Conservation (phyloP, 2,797 vertebrate genomes). For the Macropodus opercularis region DNA sequence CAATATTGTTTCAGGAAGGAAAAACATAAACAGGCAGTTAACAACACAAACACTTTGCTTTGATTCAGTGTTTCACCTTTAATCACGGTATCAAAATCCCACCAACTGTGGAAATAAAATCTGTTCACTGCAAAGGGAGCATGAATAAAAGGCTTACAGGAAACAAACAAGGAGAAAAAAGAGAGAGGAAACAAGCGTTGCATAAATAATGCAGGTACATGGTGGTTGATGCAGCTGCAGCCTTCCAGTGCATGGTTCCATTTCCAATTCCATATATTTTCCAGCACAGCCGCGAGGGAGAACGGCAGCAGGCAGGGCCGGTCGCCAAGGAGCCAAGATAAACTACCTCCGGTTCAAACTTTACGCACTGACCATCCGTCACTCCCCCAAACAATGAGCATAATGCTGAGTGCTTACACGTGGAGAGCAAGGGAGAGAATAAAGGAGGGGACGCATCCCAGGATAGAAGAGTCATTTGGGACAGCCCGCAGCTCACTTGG, state of each 20-base stretch:
- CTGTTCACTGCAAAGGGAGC: constrained; percentile 7
- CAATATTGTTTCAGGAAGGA: constrained; percentile 1
- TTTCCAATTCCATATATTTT: constrained; percentile 60
- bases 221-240: constrained; percentile 65
- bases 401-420: constrained; percentile 40
- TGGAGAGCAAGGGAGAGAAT: constrained; percentile 1
- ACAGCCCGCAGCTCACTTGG: constrained; percentile 47
- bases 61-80: constrained; percentile 53
- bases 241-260: constrained; percentile 49
- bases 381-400: constrained; percentile 49
- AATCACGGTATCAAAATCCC: constrained; percentile 47
- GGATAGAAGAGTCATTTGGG: constrained; percentile 49
- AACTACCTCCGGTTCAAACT: constrained; percentile 51
- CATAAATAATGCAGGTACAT: constrained; percentile 60
- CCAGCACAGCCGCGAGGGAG: constrained; percentile 41
- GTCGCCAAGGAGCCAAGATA: constrained; percentile 43
- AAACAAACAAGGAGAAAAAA: constrained; percentile 37
- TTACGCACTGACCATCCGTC: constrained; percentile 48
- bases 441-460: constrained; percentile 20
- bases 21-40: constrained; percentile 24
- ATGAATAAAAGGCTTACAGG: constrained; percentile 23
- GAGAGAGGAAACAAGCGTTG: constrained; percentile 38
- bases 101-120: constrained; percentile 26
- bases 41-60: constrained; percentile 37
- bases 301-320: constrained; percentile 44